Base-by-base conservation (phyloP, 2,888 invertebrate species). In the Spodoptera exigua region DNA sequence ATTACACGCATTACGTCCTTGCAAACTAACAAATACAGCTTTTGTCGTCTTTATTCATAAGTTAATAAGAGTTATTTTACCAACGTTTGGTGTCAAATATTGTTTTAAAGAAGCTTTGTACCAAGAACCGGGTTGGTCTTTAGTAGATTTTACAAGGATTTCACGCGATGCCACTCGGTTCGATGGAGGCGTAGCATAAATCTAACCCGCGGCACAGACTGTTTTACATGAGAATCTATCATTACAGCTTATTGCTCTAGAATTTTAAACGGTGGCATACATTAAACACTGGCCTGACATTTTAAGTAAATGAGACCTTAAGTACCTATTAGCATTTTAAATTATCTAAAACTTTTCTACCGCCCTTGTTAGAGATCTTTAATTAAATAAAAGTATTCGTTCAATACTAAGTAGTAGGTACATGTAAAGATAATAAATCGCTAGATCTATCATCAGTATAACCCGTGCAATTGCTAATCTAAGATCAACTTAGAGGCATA, bases 1-100 rank as follows among this genome's bases (percentile, higher is more conserved):
- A 93, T 93, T 93, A 93, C 91, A 92, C 91, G 93, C 92, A 92
- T 93, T 93, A 93, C 78, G 79, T 75, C 73, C 81, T 83, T 82
- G 88, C 90, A 84, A 87, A 86, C 67, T 85, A 83, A 83, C 61
- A 66, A 55, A 61, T 85, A 74, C 87, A 54, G 41, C 36, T 48
- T 18, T 41, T 41, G 49, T 60, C 49, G 53, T 39, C 80, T 73
- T 81, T 89, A 86, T 61, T 21, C 7, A 2, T 18, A 62, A 51
- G 3, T 16, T 1, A 18, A 69, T 85, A 89, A 79, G 70, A 80
- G 53, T 56, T 11, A 78, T 70, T 79, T 78, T 87, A 27, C 40
- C 46, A 18, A 45, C 43, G 13, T 17, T 0, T n/a, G 43, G 7
- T 39, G 17, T 17, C 41, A 14, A 32, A 46, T 46, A 10, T 59